Conservation (phyloP, 2,113 vertebrate species). For the Corythornis madagascariensis region DNA sequence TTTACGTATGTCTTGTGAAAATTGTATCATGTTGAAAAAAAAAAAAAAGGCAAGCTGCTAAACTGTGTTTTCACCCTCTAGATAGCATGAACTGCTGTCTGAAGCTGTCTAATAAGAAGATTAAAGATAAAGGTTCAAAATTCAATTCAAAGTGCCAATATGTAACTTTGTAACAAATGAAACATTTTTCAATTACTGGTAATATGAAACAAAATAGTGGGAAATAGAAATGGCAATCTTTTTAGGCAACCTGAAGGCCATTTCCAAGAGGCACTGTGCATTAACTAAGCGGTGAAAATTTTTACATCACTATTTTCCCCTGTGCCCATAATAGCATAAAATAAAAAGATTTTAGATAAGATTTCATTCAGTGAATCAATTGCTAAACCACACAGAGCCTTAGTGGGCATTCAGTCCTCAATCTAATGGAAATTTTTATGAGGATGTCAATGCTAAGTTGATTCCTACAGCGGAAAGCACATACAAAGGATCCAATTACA, state of each 20-base stretch:
- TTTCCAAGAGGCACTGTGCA: conserved; percentile 71
- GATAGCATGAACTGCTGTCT: background rate
- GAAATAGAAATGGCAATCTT: conserved; percentile 75
- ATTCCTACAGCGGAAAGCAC: conserved; percentile 75
- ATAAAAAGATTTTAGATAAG: conserved; percentile 89
- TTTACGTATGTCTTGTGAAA: background rate
- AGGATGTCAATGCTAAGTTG: conserved; percentile 79
- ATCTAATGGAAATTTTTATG: conserved; percentile 81
- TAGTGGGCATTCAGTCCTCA: conserved; percentile 71
- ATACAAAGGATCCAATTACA: conserved; percentile 78
- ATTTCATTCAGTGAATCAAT: conserved; percentile 83
- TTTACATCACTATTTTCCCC: conserved; percentile 69
- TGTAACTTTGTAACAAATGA: conserved; percentile 73
- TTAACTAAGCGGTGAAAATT: conserved; percentile 68
- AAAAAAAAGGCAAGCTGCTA: background rate
- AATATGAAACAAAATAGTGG: conserved; percentile 78
- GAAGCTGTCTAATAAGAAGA: conserved; percentile 37
- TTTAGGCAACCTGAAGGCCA: conserved; percentile 74
- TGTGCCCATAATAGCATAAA: conserved; percentile 81
- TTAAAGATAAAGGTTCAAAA: conserved; percentile 71
- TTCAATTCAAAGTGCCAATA: conserved; percentile 71
- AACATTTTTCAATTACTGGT: conserved; percentile 80
- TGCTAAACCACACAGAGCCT: conserved; percentile 76
- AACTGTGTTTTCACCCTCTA: background rate
- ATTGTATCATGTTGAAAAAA: background rate